phyloP scores from a whole-genome alignment of 2,797 vertebrate genomes.

The Trichosurus vulpecula region DNA sequence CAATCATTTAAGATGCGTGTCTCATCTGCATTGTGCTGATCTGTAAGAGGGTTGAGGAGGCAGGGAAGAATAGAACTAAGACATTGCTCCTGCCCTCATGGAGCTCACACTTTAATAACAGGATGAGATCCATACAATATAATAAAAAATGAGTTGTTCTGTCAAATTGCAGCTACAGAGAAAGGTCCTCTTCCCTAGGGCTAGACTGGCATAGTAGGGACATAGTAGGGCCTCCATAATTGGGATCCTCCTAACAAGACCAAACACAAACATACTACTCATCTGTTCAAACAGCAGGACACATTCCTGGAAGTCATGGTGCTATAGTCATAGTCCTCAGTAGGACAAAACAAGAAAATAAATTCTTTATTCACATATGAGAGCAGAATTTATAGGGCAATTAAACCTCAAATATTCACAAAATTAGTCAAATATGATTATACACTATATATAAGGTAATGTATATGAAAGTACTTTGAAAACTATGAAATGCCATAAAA shows the following conservation, averaged over 20 bases:
- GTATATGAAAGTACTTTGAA: not conserved
- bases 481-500: not conserved
- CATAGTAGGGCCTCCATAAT: not conserved
- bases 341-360: not conserved
- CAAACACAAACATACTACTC: not conserved
- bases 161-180: not conserved
- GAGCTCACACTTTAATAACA: not conserved
- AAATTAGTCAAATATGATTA: not conserved
- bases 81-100: not conserved
- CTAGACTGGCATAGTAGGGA: too few relatives aligned
- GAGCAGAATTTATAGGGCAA: not conserved
- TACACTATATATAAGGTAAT: not conserved
- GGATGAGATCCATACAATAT: not conserved
- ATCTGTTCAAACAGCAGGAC: not conserved
- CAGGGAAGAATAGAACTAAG: not conserved
- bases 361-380: not conserved
- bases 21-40: not conserved
- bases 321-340: not conserved
- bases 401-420: not conserved
- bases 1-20: not conserved
- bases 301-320: not conserved
- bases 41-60: not conserved
- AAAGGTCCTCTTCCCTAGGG: not conserved
- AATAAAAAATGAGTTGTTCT: not conserved
- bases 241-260: not conserved